Percentiles rank a stretch among this genome's conserved stretches.
Evolutionary conservation across 2,888 invertebrate species (phyloP).

Genomic region (Xestia sexstrigata): DNA sequence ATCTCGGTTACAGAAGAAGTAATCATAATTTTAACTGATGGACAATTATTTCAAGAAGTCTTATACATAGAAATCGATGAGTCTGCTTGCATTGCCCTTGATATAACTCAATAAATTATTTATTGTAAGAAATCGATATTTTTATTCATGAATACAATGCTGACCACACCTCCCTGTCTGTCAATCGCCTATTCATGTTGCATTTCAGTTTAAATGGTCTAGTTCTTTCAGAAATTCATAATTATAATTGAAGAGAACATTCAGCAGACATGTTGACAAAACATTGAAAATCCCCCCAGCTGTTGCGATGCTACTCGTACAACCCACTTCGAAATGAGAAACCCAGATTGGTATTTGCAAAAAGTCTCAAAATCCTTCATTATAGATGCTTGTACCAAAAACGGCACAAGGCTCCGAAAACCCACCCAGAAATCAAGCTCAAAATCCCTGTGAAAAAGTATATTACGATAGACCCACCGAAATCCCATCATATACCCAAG

Average conservation of each 20-base stretch:
- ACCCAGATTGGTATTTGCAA: background rate
- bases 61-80: slow-evolving; percentile 26
- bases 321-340: background rate
- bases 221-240: background rate
- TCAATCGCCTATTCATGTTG: background rate
- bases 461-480: slow-evolving; percentile 38
- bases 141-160: slow-evolving; percentile 21
- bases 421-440: background rate
- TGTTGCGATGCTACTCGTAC: background rate
- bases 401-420: background rate
- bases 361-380: background rate
- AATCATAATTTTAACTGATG: background rate
- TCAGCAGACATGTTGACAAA: background rate
- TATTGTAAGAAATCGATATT: slow-evolving; percentile 35
- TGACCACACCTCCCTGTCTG: background rate
- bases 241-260: background rate
- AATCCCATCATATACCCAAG: slow-evolving; percentile 55
- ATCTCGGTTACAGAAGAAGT: background rate
- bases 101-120: slow-evolving; percentile 20
- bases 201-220: background rate
- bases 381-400: background rate
- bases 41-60: slow-evolving; percentile 12
- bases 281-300: too few species aligned
- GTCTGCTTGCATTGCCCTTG: slow-evolving; percentile 43
- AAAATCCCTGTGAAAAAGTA: background rate